These are phyloP conservation scores for Drosophila tristis DNA, from an alignment of 1,140 invertebrate species.

Conservation along the genomic window DNA sequence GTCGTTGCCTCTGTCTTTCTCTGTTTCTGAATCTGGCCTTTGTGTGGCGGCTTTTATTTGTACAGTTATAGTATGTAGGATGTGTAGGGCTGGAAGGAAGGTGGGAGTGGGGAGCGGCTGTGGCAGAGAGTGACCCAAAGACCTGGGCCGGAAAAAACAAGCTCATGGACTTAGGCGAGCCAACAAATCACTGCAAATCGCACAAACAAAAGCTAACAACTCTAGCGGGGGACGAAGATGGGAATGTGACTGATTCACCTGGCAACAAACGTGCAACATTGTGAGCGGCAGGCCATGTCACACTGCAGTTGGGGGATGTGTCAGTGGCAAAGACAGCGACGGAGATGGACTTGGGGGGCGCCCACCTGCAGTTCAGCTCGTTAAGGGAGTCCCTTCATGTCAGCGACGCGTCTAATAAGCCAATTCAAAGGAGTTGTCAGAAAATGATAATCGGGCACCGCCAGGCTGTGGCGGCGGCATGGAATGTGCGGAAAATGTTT, in stretches of 20 bases:
- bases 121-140: conserved; percentile 56
- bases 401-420: conserved; percentile 61
- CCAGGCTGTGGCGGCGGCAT: no score
- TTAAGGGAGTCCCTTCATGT: conserved; percentile 30
- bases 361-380: conserved; percentile 41
- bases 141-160: conserved; percentile 61
- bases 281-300: conserved; percentile 44
- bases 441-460: conserved; percentile 51
- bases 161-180: conserved; percentile 59
- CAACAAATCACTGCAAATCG: conserved; percentile 80
- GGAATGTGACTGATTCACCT: conserved; percentile 20
- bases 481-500: conserved; percentile 52
- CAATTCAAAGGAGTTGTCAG: conserved; percentile 58
- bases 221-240: neutral
- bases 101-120: neutral
- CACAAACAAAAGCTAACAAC: conserved; percentile 42
- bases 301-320: conserved; percentile 19
- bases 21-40: conserved; percentile 26
- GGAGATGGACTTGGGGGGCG: conserved; percentile 6
- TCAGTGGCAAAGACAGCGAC: conserved; percentile 13
- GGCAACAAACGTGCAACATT: conserved; percentile 28
- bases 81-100: neutral
- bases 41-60: conserved; percentile 59
- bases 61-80: neutral
- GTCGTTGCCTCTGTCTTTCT: neutral